A percentile compares a stretch with the other conserved stretches of the same genome.
phyloP scores from a whole-genome alignment of 2,797 vertebrate genomes.

The Rallus crepitans region DNA sequence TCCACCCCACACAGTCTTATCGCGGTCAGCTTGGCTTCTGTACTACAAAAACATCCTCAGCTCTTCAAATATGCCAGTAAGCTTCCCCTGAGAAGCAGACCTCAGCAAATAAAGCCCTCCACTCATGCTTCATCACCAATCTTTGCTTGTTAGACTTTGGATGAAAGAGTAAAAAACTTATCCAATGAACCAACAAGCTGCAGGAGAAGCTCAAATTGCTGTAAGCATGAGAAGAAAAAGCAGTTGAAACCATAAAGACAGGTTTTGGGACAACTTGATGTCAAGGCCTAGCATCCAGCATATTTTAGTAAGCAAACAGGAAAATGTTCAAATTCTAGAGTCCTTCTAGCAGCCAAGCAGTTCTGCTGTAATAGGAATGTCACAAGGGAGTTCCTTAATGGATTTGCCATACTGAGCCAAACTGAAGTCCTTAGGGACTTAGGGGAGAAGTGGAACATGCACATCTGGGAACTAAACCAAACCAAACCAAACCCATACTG shows the following conservation, averaged over 20 bases:
- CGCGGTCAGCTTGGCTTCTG: neutral
- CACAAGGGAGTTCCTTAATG: neutral
- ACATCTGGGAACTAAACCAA: neutral
- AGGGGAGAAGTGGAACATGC: neutral
- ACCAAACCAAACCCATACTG: neutral
- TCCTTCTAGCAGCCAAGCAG: constrained; percentile 4
- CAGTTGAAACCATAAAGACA: neutral
- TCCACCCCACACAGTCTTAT: constrained; percentile 30
- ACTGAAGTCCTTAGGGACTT: neutral
- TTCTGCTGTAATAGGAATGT: neutral
- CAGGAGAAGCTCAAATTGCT: neutral
- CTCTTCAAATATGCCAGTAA: constrained; percentile 37
- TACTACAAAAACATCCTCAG: constrained; percentile 55
- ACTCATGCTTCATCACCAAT: neutral
- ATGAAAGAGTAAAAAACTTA: neutral
- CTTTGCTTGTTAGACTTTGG: neutral
- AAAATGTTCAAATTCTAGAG: constrained; percentile 6
- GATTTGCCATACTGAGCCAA: neutral
- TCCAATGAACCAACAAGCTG: neutral
- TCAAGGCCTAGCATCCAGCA: neutral
- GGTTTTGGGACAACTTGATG: neutral
- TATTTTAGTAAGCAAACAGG: neutral
- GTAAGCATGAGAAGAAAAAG: neutral
- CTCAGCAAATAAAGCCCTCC: constrained; percentile 4
- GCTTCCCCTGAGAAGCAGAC: neutral